Base-by-base conservation (phyloP, 2,113 vertebrate genomes). In the Oreochromis niloticus region DNA sequence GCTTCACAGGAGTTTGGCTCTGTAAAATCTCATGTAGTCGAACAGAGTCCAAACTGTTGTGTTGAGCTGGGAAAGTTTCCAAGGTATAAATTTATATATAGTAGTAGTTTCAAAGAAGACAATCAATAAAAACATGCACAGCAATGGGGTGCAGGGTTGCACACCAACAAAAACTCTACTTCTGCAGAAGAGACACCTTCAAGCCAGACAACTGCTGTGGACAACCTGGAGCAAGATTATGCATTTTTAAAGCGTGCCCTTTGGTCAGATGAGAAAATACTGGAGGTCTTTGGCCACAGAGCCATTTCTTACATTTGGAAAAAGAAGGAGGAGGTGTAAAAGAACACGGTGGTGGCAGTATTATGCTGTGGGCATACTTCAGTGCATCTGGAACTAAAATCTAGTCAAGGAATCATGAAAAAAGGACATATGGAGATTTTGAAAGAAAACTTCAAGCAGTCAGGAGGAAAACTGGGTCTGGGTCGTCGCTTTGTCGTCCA, bases 31-130 rank as follows among this genome's bases (percentile, higher is more conserved):
- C 61, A 66, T 66, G 2, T 22, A 66, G 34, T 39, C 0, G 4
- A 66, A 66, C 19, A 39, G 34, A 22, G 10, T 66, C 61, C 61
- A n/a, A 13, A 22, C 19, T 66, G 61, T 66, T 39, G 32, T 66
- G 61, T 39, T 66, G 6, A 1, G 0, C 13, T 39, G 61, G 0
- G 61, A 66, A 39, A 22, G 19, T 66, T 66, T 66, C 34, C 61
- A 66, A 13, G 34, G 19, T 66, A 66, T 66, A 66, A 39, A 66
- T 66, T 39, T 66, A 66, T 66, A 66, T 66, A 39, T 39, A 66
- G 19, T 66, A 39, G 34, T 5, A 39, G 19, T 66, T 66, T 66
- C 34, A 66, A 39, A 8, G 61, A 66, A 66, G 34, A 39, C 61
- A 66, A 66, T 39, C 34, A 66, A 66, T 8, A 66, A n/a, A 66